Percentiles rank a stretch among this genome's conserved stretches.
phyloP scores from a whole-genome alignment of 35 echinoderm and acorn worm species.

The Eucidaris tribuloides region DNA sequence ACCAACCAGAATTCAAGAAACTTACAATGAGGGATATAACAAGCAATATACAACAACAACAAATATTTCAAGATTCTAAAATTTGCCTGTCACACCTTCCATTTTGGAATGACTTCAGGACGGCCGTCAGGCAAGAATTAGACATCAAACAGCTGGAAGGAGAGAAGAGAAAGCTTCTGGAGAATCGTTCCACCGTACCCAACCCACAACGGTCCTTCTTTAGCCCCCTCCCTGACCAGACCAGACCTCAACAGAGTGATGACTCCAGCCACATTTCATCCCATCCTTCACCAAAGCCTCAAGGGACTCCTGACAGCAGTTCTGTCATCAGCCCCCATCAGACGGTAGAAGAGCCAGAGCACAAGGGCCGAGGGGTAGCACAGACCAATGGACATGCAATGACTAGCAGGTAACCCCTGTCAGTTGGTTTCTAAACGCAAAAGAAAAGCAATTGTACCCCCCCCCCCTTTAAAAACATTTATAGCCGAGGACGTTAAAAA shows the following conservation, averaged over 20 bases:
- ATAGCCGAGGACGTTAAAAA: no score
- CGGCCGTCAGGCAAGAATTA: neutral
- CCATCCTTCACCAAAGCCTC: neutral
- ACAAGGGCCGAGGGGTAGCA: neutral
- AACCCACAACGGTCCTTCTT: no score
- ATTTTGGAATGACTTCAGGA: neutral
- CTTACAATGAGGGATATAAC: neutral
- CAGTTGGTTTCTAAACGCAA: no score
- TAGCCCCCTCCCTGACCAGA: neutral
- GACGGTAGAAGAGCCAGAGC: neutral
- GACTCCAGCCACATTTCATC: no score
- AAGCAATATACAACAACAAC: neutral
- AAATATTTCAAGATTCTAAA: neutral
- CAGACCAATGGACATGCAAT: no score
- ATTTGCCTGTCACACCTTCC: neutral
- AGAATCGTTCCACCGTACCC: no score
- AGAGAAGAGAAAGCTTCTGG: neutral
- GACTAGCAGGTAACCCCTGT: no score
- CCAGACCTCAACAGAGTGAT: no score
- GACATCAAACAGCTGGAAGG: constrained; percentile 18
- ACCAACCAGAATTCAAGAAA: neutral
- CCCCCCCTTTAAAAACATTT: no score
- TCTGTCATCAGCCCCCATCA: neutral
- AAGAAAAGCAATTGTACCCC: no score
- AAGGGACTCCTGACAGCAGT: neutral